These are phyloP conservation scores for Corythornis cristatus DNA, from an alignment of 2,113 vertebrate genomes.

Conservation along the genomic window DNA sequence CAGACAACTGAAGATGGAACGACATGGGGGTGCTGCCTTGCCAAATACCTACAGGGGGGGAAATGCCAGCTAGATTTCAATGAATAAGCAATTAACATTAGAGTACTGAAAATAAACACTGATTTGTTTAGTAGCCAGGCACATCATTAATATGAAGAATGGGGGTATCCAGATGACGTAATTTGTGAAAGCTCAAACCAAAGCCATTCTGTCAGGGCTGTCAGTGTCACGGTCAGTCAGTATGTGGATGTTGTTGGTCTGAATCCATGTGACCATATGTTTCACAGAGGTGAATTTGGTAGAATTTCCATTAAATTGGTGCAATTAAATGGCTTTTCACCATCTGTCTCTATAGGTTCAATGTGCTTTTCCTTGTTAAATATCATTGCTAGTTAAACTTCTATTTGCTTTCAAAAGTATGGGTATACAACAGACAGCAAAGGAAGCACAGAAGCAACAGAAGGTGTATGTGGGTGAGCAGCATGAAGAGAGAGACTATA, in stretches of 20 bases:
- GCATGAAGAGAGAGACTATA: background rate
- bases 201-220: background rate
- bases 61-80: constrained; percentile 28
- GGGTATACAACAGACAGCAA: background rate
- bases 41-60: background rate
- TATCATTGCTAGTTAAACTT: background rate
- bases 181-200: background rate
- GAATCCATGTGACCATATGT: background rate
- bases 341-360: background rate
- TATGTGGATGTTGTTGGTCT: background rate
- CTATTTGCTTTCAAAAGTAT: background rate
- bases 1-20: constrained; percentile 3
- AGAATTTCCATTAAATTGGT: background rate
- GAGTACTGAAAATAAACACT: background rate
- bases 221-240: background rate
- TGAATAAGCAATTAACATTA: constrained; percentile 42
- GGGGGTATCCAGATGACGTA: background rate
- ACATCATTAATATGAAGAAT: background rate
- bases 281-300: background rate
- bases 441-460: background rate
- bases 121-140: background rate
- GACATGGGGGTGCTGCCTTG: background rate
- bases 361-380: background rate
- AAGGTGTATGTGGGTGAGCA: background rate
- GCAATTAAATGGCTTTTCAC: background rate